Percentiles rank a stretch among this genome's conserved stretches.
phyloP scores from a whole-genome alignment of 2,113 vertebrate genomes.

The Mus musculus region DNA sequence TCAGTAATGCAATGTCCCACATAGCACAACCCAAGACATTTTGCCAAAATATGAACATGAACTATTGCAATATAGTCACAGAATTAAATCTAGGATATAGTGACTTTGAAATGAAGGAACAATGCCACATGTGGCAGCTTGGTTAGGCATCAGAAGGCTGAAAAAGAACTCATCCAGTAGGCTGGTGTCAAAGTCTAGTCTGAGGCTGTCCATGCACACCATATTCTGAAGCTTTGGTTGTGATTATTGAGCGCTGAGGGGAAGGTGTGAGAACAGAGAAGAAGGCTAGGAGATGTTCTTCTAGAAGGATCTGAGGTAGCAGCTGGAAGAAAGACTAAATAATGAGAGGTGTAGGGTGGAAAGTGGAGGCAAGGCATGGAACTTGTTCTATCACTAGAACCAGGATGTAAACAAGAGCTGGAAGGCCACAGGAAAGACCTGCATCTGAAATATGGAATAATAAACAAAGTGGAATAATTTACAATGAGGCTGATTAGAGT shows the following conservation, averaged over 20 bases:
- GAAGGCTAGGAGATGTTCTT: background rate
- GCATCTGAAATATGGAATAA: background rate
- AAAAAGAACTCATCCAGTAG: background rate
- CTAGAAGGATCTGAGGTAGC: background rate
- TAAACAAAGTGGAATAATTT: background rate
- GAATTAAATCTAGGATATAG: background rate
- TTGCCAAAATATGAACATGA: background rate
- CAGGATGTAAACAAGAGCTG: background rate
- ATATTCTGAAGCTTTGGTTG: background rate
- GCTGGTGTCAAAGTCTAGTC: background rate
- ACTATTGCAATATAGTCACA: background rate
- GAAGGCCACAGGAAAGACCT: background rate
- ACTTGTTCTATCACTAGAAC: background rate
- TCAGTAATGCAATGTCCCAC: background rate
- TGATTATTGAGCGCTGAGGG: background rate
- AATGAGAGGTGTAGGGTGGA: background rate
- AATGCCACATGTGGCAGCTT: background rate
- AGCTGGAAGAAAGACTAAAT: background rate
- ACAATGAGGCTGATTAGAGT: background rate
- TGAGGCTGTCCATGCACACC: background rate
- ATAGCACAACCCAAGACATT: background rate
- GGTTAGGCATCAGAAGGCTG: background rate
- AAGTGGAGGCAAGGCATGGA: background rate
- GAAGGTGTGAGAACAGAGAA: background rate
- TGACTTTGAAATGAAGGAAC: background rate